Evolutionary conservation across 2,888 invertebrate genomes (phyloP).

Genomic region (Lumbricus terrestris): DNA sequence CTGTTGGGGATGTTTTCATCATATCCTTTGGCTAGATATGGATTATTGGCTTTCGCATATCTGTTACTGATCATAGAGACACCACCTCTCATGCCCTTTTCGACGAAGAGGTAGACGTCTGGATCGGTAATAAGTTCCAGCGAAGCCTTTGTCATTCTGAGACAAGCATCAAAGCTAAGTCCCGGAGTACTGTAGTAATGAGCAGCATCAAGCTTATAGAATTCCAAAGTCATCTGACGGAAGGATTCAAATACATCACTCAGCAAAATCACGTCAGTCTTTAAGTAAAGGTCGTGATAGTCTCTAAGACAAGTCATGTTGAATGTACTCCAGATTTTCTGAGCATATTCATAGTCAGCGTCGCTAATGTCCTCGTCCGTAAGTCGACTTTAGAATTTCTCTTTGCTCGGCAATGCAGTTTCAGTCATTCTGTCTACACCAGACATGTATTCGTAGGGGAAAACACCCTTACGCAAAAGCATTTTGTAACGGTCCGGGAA

Average conservation of each 20-base stretch:
- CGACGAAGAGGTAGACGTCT: conserved; percentile 41
- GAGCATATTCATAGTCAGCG: conserved; percentile 42
- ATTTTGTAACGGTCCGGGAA: neutral
- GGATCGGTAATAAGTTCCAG: conserved; percentile 42
- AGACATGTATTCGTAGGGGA: conserved; percentile 49
- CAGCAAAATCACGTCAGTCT: conserved; percentile 45
- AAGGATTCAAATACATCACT: conserved; percentile 52
- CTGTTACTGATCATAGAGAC: conserved; percentile 19
- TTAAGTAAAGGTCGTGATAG: conserved; percentile 42
- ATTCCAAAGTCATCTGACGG: conserved; percentile 39
- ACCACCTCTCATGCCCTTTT: conserved; percentile 29
- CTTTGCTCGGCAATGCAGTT: conserved; percentile 36
- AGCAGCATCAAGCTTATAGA: conserved; percentile 43
- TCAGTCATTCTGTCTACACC: conserved; percentile 42
- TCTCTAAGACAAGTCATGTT: conserved; percentile 40
- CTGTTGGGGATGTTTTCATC: neutral
- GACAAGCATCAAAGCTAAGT: conserved; percentile 45
- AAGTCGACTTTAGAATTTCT: conserved; percentile 18
- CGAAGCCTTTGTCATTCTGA: conserved; percentile 43
- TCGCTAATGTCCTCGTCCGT: too few relatives aligned
- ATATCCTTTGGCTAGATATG: neutral
- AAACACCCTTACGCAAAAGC: conserved; percentile 42
- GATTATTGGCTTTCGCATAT: neutral
- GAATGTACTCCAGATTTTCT: conserved; percentile 40
- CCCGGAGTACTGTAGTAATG: conserved; percentile 45